A percentile compares a stretch with the other conserved stretches of the same genome.
Evolutionary conservation across 2,113 vertebrate genomes (phyloP).

Genomic region (Tinamus guttatus): DNA sequence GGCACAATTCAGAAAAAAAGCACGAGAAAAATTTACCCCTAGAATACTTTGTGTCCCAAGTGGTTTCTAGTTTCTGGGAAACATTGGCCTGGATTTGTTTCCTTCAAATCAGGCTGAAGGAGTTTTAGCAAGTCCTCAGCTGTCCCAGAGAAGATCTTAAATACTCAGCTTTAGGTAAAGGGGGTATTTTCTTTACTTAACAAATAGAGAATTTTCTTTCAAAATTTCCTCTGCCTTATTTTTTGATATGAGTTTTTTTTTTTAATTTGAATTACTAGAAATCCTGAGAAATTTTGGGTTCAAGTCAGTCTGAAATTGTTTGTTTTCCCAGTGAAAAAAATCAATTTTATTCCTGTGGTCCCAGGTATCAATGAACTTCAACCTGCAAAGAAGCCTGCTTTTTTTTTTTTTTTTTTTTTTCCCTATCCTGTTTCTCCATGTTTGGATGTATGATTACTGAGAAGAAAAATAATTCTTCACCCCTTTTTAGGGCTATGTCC

Average conservation of each 20-base stretch:
- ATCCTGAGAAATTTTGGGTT: neutral
- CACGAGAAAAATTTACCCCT: neutral
- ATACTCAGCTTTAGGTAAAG: neutral
- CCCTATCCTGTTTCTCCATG: neutral
- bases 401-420: neutral
- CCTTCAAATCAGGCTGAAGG: neutral
- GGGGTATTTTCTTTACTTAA: neutral
- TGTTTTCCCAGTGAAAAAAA: neutral
- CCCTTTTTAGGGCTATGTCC: neutral
- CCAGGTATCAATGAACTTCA: neutral
- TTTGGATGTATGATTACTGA: neutral
- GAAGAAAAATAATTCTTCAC: neutral
- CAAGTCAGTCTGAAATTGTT: neutral
- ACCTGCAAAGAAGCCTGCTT: neutral
- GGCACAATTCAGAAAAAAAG: neutral
- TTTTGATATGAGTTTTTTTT: neutral
- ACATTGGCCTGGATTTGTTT: accelerated
- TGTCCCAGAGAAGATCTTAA: neutral
- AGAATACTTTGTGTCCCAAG: neutral
- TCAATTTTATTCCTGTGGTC: neutral
- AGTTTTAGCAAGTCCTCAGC: neutral
- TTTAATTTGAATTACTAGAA: neutral
- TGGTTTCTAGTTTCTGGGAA: conserved; percentile 34
- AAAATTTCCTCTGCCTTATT: neutral
- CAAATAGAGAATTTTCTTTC: neutral